A percentile compares a stretch with the other conserved stretches of the same genome.
Conservation (phyloP, 2,888 invertebrate species). For the Drosophila algonquin region DNA sequence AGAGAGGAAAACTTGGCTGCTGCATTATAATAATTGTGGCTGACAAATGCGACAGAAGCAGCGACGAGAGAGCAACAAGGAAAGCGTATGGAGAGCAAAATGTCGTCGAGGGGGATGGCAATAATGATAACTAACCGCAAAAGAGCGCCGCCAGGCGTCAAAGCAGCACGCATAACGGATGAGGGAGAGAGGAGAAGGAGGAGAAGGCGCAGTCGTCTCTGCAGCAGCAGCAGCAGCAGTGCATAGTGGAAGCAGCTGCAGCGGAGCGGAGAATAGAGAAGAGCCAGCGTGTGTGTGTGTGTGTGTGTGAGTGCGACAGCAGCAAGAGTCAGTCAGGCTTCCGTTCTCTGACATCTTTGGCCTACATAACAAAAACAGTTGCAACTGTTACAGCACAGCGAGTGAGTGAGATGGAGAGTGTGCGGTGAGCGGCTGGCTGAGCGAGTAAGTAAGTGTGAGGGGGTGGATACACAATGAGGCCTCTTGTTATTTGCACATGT, state of each 20-base stretch:
- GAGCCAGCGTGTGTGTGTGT: background rate
- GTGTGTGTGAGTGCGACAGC: conserved; percentile 45
- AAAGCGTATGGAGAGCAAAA: conserved; percentile 44
- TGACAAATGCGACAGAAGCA: conserved; percentile 64
- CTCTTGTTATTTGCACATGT: conserved; percentile 62
- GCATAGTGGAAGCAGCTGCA: background rate
- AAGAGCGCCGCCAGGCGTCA: conserved; percentile 52
- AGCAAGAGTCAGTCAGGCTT: conserved; percentile 39
- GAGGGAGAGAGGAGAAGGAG: background rate
- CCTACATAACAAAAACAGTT: conserved; percentile 75
- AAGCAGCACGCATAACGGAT: conserved; percentile 33
- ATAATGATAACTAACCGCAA: conserved; percentile 72
- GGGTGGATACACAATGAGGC: conserved; percentile 31
- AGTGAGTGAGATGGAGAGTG: conserved; percentile 9
- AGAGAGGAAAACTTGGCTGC: conserved; percentile 40
- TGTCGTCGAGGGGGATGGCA: conserved; percentile 60
- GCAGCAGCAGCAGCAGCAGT: conserved; percentile 15
- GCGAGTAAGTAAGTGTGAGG: conserved; percentile 9
- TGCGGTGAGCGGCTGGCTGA: conserved; percentile 3
- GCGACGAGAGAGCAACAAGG: conserved; percentile 25
- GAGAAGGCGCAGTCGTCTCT: background rate
- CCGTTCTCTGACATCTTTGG: conserved; percentile 67
- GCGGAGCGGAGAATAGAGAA: background rate
- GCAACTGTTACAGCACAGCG: conserved; percentile 48
- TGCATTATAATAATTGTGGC: conserved; percentile 67